Evolutionary conservation across 2,888 invertebrate species (phyloP).

Genomic region (Eupithecia subfuscata): DNA sequence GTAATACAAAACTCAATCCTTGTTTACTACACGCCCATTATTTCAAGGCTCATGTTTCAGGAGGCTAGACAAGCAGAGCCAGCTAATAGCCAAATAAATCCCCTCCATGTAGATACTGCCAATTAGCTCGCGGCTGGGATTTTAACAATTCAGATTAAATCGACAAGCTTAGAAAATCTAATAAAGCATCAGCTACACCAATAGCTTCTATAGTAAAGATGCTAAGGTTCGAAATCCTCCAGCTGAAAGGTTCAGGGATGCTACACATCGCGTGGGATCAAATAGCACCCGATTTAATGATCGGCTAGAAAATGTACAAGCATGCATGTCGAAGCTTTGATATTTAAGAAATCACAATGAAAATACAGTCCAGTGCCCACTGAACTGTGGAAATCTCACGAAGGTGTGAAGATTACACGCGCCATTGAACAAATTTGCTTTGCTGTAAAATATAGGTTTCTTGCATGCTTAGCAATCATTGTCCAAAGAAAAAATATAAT

Average conservation of each 20-base stretch:
- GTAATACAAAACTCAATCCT: slow-evolving; percentile 24
- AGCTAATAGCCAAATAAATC: slow-evolving; percentile 69
- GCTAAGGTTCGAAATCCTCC: slow-evolving; percentile 16
- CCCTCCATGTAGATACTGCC: slow-evolving; percentile 62
- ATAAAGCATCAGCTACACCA: slow-evolving; percentile 31
- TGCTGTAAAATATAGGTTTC: neutral
- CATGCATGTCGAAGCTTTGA: slow-evolving; percentile 42
- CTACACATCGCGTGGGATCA: slow-evolving; percentile 42
- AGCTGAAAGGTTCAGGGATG: slow-evolving; percentile 19
- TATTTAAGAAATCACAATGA: slow-evolving; percentile 50
- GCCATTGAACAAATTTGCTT: slow-evolving; percentile 34
- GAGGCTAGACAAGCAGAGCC: slow-evolving; percentile 44
- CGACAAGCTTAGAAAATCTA: slow-evolving; percentile 57
- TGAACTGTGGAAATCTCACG: slow-evolving; percentile 41
- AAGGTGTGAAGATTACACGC: slow-evolving; percentile 43
- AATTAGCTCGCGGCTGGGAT: slow-evolving; percentile 70
- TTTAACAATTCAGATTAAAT: slow-evolving; percentile 79
- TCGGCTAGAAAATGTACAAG: slow-evolving; percentile 35
- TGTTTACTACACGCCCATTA: slow-evolving; percentile 29
- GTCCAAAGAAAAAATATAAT: neutral
- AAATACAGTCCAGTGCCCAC: slow-evolving; percentile 41
- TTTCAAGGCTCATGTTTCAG: slow-evolving; percentile 34
- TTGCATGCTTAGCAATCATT: neutral
- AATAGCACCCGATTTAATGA: slow-evolving; percentile 69
- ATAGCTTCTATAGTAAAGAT: slow-evolving; percentile 12